A percentile compares a stretch with the other conserved stretches of the same genome.
These are phyloP conservation scores for Eupithecia abbreviata DNA, from an alignment of 2,888 invertebrate species.

Conservation along the genomic window DNA sequence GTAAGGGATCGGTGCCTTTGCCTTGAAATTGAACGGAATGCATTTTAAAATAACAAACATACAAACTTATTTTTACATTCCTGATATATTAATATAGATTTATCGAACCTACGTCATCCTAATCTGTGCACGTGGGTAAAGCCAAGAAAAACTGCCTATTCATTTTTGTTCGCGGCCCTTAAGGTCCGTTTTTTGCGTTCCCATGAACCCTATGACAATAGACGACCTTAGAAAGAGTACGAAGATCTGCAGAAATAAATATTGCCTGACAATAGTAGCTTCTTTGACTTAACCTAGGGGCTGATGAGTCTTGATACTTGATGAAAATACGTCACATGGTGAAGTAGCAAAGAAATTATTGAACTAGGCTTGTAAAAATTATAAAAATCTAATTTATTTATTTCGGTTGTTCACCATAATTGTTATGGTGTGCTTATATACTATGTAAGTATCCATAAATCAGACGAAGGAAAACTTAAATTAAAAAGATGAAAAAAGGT, in stretches of 20 bases:
- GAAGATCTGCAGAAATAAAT: slow-evolving; percentile 82
- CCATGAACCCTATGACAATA: slow-evolving; percentile 82
- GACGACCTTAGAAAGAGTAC: slow-evolving; percentile 78
- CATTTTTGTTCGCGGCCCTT: slow-evolving; percentile 72
- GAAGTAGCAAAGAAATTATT: neutral
- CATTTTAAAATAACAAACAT: neutral
- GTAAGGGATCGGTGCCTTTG: neutral
- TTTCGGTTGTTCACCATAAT: too few relatives aligned
- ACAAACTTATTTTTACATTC: neutral
- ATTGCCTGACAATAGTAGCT: slow-evolving; percentile 80
- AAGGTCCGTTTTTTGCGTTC: slow-evolving; percentile 81
- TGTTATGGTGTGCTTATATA: too few relatives aligned
- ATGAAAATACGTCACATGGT: neutral
- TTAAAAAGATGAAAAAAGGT: too few relatives aligned
- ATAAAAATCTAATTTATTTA: too few relatives aligned
- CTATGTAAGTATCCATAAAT: too few relatives aligned
- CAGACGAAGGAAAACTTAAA: too few relatives aligned
- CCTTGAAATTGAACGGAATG: neutral
- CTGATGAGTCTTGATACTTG: slow-evolving; percentile 59
- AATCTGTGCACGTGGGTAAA: slow-evolving; percentile 78
- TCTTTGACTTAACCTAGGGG: slow-evolving; percentile 74
- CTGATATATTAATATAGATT: neutral
- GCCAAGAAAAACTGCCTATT: slow-evolving; percentile 79
- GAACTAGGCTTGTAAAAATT: neutral
- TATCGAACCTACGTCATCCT: slow-evolving; percentile 53